Base-by-base conservation (phyloP, 1,140 invertebrate genomes). In the Drosophila parvula region DNA sequence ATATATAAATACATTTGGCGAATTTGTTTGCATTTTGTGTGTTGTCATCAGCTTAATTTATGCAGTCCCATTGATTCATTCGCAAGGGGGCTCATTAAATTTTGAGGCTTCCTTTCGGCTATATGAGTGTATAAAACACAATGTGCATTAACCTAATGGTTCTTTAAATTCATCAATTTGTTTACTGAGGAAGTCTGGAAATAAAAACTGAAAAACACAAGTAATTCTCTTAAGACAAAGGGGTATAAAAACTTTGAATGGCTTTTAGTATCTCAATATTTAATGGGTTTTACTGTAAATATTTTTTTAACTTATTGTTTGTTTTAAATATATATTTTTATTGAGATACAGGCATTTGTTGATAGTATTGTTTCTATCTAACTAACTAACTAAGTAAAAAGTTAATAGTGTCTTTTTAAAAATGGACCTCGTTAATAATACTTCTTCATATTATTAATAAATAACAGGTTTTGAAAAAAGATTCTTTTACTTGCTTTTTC, bases 61-160 rank as follows among this genome's bases (percentile, higher is more conserved):
- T 62, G 61, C 63, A 47, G 59, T 55, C 79, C 67, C 65, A 82
- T 82, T 75, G 71, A 82, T 75, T 82, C 74, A 78, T 75, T 83
- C 80, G 59, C 18, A 61, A 64, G 68, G 62, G 55, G 43, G 53
- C 44, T 45, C 62, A 78, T 78, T 74, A 68, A 68, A 59, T 60
- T 58, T 27, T 3, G 22, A 28, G 28, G 36, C 34, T 74, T 64
- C 60, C 61, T 57, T 32, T 44, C 8, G 28, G 38, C 32, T 4
- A 50, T 32, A 8, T 43, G 32, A 64, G 34, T 44, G 47, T 18
- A n/a, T 16, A 34, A 48, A 55, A 32, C 28, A 55, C n/a, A 70
- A 36, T 59, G 12, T 11, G 28, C 64, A 44, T 65, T 47, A 38
- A 47, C 28, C 22, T 22, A 56, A 56, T 59, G 53, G 11, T 28